Conservation (phyloP, 64 coral and sea anemone genomes). For the Hydrozoanthus tunicans region DNA sequence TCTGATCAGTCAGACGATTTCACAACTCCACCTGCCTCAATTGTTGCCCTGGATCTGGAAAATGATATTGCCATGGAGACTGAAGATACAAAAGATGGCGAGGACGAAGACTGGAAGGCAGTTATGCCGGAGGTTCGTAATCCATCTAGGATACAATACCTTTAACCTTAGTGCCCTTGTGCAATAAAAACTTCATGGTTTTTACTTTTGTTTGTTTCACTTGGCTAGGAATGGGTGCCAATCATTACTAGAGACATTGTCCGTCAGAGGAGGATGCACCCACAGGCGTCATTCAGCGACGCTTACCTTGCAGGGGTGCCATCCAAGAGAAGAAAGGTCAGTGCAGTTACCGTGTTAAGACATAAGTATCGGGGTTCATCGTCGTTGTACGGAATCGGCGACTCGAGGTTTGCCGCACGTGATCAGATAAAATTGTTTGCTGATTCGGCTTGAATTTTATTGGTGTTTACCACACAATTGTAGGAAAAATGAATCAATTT, state of each 20-base stretch:
- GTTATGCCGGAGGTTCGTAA: slow-evolving; percentile 81
- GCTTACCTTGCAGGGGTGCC: slow-evolving; percentile 94
- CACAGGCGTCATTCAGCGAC: slow-evolving; percentile 92
- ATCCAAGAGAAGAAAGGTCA: slow-evolving; percentile 93
- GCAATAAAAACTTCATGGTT: no score
- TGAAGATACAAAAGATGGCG: slow-evolving; percentile 21
- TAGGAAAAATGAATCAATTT: no score
- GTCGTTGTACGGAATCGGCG: neutral
- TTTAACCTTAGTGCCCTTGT: neutral
- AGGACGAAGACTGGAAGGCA: slow-evolving; percentile 84
- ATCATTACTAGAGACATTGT: slow-evolving; percentile 89
- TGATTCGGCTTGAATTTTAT: no score
- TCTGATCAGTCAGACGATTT: slow-evolving; percentile 88
- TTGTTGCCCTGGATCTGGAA: slow-evolving; percentile 51
- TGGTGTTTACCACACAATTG: no score
- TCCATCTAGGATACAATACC: neutral
- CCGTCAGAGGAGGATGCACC: slow-evolving; percentile 71
- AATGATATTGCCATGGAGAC: slow-evolving; percentile 70
- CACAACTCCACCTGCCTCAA: slow-evolving; percentile 74
- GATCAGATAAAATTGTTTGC: no score
- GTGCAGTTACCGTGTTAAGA: neutral
- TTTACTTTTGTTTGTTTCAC: neutral
- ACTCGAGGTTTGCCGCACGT: neutral
- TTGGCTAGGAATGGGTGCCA: slow-evolving; percentile 86
- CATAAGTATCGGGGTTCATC: no score